phyloP scores from a whole-genome alignment of 2,797 vertebrate genomes.

The Pantherophis alleghaniensis region DNA sequence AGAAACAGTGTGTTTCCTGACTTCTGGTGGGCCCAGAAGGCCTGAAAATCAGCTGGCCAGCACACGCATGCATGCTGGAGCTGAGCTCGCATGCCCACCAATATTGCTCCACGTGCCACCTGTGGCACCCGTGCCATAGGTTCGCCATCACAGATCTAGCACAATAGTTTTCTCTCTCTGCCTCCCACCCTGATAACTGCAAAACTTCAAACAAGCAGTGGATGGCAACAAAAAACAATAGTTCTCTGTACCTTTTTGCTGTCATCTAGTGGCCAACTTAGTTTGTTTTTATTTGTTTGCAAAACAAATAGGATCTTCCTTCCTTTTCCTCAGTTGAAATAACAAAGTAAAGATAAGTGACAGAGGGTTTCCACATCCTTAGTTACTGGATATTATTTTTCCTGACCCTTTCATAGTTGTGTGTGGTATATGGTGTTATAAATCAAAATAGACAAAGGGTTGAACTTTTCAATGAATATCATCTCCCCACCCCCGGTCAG shows the following conservation, averaged over 20 bases:
- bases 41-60: too few relatives aligned
- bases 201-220: not conserved
- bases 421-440: not conserved
- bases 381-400: not conserved
- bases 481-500: not conserved
- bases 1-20: too few relatives aligned
- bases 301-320: not conserved
- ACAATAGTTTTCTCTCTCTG: too few relatives aligned
- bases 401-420: not conserved
- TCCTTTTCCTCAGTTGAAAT: not conserved
- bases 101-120: too few relatives aligned
- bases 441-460: slow-evolving; percentile 9
- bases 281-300: not conserved
- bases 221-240: not conserved
- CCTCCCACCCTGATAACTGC: not conserved
- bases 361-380: not conserved
- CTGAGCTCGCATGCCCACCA: too few relatives aligned
- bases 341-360: not conserved
- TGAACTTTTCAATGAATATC: slow-evolving; percentile 35
- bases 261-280: not conserved
- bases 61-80: too few relatives aligned
- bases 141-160: too few relatives aligned
- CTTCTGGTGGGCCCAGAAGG: too few relatives aligned
- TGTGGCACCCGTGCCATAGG: too few relatives aligned
- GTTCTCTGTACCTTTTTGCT: not conserved